phyloP scores from a whole-genome alignment of 2,888 invertebrate species.

The Cyclophora punctaria region DNA sequence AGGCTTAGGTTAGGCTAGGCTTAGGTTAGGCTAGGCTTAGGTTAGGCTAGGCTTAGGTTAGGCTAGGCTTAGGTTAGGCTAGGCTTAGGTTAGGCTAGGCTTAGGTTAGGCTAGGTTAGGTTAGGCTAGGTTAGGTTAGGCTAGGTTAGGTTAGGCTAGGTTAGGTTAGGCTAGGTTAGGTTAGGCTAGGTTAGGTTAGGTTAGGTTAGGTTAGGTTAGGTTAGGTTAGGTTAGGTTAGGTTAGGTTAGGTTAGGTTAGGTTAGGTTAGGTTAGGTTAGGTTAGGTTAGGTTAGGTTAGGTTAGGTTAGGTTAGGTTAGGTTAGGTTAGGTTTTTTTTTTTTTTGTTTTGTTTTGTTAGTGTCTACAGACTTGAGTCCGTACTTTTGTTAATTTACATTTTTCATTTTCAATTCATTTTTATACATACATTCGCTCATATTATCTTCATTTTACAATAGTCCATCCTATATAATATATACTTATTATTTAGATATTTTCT shows the following conservation, averaged over 20 bases:
- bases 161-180: too few species aligned
- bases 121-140: not conserved
- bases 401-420: too few species aligned
- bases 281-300: conserved; percentile 7
- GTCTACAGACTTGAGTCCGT: too few species aligned
- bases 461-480: too few species aligned
- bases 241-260: conserved; percentile 4
- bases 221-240: conserved; percentile 4
- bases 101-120: too few species aligned
- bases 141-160: not conserved
- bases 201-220: conserved; percentile 1
- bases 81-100: conserved; percentile 7
- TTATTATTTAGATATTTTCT: too few species aligned
- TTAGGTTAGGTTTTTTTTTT: too few species aligned
- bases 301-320: not conserved
- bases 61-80: conserved; percentile 4
- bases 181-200: not conserved
- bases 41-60: conserved; percentile 5
- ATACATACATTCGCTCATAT: too few species aligned
- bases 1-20: conserved; percentile 5
- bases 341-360: too few species aligned
- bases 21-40: too few species aligned
- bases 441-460: too few species aligned
- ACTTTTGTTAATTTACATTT: too few species aligned
- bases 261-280: conserved; percentile 5